Evolutionary conservation across 2,113 vertebrate species (phyloP).

Genomic region (Scomber japonicus): DNA sequence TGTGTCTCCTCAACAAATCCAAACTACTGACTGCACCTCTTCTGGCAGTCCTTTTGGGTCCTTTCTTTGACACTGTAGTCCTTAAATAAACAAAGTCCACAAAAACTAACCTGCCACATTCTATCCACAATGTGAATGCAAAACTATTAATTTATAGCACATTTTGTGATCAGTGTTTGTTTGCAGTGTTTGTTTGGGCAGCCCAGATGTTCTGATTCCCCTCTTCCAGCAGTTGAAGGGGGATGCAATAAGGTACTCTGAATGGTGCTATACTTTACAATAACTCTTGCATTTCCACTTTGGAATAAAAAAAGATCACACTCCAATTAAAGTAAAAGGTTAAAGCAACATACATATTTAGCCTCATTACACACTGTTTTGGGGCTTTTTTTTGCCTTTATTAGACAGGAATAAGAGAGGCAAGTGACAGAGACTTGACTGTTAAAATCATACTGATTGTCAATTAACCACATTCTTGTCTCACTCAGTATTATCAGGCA

Average conservation of each 20-base stretch:
- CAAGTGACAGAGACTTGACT: conserved; percentile 21
- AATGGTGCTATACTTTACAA: conserved; percentile 74
- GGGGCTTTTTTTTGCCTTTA: not conserved
- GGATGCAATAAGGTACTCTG: conserved; percentile 69
- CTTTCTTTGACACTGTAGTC: not conserved
- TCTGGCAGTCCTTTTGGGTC: not conserved
- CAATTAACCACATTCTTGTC: not conserved
- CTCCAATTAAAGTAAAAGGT: too few species aligned
- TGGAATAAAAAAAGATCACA: not conserved
- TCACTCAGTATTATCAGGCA: conserved; percentile 39
- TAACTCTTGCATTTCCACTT: conserved; percentile 40
- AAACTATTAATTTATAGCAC: conserved; percentile 11
- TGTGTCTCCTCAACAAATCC: not conserved
- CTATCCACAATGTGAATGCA: conserved; percentile 23
- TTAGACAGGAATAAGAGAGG: not conserved
- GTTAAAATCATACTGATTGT: conserved; percentile 8
- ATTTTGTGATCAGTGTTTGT: conserved; percentile 44
- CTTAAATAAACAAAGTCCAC: too few species aligned
- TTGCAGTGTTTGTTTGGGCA: conserved; percentile 39
- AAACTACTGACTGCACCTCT: not conserved
- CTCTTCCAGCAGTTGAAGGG: conserved; percentile 39
- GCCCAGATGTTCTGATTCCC: conserved; percentile 37
- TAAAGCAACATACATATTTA: not conserved
- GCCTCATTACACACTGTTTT: not conserved
- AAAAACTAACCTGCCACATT: not conserved